phyloP scores from a whole-genome alignment of 2,888 invertebrate genomes.

The Thalpophila matura region DNA sequence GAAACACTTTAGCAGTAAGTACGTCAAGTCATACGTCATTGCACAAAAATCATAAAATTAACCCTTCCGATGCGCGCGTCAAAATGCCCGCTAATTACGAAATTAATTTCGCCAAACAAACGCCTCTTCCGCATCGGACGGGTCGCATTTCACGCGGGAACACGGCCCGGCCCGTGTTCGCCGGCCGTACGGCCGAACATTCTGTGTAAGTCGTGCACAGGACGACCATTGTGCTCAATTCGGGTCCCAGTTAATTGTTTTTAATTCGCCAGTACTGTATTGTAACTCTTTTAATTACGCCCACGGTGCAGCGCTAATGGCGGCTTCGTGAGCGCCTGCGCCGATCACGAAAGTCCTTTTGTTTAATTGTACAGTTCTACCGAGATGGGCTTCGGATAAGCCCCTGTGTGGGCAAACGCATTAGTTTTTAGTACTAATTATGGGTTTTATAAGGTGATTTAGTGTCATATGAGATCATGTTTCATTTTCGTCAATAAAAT shows the following conservation, averaged over 20 bases:
- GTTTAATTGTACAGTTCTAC: conserved; percentile 79
- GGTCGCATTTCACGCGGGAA: conserved; percentile 63
- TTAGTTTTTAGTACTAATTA: conserved; percentile 65
- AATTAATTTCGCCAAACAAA: conserved; percentile 65
- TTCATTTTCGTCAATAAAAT: conserved; percentile 53
- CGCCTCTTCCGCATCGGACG: conserved; percentile 58
- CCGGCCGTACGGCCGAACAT: conserved; percentile 54
- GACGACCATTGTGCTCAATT: conserved; percentile 87
- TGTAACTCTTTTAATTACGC: conserved; percentile 90
- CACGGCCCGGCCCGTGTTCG: conserved; percentile 59
- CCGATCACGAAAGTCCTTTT: conserved; percentile 80
- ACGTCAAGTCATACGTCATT: conserved; percentile 3
- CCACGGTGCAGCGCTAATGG: conserved; percentile 85
- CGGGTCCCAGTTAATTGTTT: conserved; percentile 88
- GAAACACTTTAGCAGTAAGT: conserved; percentile 5
- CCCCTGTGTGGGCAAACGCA: conserved; percentile 64
- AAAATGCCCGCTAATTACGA: conserved; percentile 58
- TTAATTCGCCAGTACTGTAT: conserved; percentile 86
- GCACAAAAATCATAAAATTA: conserved; percentile 25
- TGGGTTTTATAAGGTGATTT: conserved; percentile 60
- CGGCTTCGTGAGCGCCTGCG: conserved; percentile 79
- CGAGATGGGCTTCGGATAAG: conserved; percentile 71
- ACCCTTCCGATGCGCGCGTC: conserved; percentile 36
- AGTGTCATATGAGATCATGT: conserved; percentile 56
- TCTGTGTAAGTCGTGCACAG: conserved; percentile 78